Evolutionary conservation across 2,888 invertebrate species (phyloP), one percentile per base, ranked within the genome.

Genomic region (Leucozona laternaria): DNA sequence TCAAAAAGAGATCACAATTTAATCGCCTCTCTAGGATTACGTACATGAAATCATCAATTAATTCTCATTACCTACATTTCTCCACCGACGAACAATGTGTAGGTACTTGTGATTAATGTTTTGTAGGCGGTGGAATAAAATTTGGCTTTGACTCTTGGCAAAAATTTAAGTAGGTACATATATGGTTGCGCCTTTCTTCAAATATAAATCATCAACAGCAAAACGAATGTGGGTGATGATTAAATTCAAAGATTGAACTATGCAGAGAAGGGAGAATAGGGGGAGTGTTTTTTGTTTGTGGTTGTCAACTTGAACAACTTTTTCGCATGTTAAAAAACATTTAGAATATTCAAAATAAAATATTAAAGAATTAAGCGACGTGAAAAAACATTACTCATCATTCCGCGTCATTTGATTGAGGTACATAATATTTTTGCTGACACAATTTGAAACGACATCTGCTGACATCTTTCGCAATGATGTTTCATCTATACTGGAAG

Each of bases 21-120:
- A 62, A 73, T 81, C 80, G 43, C 17, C 13, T 11, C 13, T 11
- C n/a, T 15, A 17, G 45, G 71, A 81, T 80, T 77, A 80, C 48
- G 71, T 48, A 15, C 62, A 64, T 50, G 64, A 48, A 77, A 81
- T n/a, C n/a, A 70, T 78, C 85, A 86, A 86, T 86, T 81, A 86
- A 81, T 81, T 78, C 73, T 68, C 58, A 81, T 86, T 86, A 81
- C 17, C n/a, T n/a, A 43, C n/a, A 45, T 17, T 25, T 43, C 10
- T 57, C 31, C n/a, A 6, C n/a, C 8, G 11, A 57, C 17, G 57
- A 34, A 31, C 17, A 31, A 17, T 11, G 22, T 17, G 10, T n/a
- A n/a, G n/a, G n/a, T 17, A 11, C 31, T 60, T 34, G 20, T 60
- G 22, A 60, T 60, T 64, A 11, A 64, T 64, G 25, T 17, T 64